Evolutionary conservation across 2,888 invertebrate genomes (phyloP).

Genomic region (Ochropleura leucogaster): DNA sequence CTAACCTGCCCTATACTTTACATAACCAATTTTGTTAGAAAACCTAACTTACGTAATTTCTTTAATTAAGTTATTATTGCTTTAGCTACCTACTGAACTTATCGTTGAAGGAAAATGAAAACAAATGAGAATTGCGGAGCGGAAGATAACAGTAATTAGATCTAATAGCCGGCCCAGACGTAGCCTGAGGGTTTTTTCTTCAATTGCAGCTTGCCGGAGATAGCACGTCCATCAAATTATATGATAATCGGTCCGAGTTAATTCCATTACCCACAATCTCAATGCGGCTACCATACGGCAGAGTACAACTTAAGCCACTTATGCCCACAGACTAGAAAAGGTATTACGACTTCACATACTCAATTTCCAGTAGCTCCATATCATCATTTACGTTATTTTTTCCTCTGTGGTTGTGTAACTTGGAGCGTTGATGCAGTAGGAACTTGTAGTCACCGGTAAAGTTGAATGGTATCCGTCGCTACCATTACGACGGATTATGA

Average conservation of each 20-base stretch:
- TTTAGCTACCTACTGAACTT: conserved; percentile 41
- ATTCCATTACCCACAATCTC: conserved; percentile 75
- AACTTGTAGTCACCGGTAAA: conserved; percentile 50
- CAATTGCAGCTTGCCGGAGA: conserved; percentile 72
- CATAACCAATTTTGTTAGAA: conserved; percentile 43
- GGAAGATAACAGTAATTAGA: conserved; percentile 77
- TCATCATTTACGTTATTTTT: background rate
- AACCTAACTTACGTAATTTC: conserved; percentile 42
- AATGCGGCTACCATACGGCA: conserved; percentile 57
- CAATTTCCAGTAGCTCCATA: conserved; percentile 29
- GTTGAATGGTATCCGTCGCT: conserved; percentile 67
- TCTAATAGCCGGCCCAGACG: conserved; percentile 72
- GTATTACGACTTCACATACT: background rate
- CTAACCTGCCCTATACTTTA: conserved; percentile 33
- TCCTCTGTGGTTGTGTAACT: conserved; percentile 29
- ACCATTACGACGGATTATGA: conserved; percentile 83
- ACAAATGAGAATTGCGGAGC: conserved; percentile 65
- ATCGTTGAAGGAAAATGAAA: conserved; percentile 58
- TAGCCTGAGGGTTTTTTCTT: conserved; percentile 73
- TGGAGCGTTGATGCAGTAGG: conserved; percentile 17
- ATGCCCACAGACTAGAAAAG: conserved; percentile 33
- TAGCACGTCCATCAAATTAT: conserved; percentile 80
- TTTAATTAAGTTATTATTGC: conserved; percentile 61
- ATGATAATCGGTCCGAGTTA: conserved; percentile 78
- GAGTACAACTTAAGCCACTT: conserved; percentile 45